Conservation (phyloP, 2,888 invertebrate species). For the Drosophila ustulata region DNA sequence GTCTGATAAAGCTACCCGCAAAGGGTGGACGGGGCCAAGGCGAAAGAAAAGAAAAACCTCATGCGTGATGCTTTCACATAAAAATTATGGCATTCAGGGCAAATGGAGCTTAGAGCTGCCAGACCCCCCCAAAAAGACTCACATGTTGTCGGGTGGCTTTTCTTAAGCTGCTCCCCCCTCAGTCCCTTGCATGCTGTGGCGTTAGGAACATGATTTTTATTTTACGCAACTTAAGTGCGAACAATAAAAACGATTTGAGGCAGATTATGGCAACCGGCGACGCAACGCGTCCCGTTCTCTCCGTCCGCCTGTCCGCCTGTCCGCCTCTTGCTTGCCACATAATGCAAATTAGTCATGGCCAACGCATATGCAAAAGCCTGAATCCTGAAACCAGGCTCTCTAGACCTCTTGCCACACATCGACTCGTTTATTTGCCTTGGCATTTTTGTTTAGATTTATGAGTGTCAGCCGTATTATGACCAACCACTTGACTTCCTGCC, state of each 20-base stretch:
- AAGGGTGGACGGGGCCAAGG: neutral
- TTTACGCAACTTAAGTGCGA: conserved; percentile 85
- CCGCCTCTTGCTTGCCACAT: conserved; percentile 39
- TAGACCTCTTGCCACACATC: neutral
- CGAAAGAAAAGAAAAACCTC: conserved; percentile 29
- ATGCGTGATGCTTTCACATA: conserved; percentile 81
- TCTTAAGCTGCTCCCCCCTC: conserved; percentile 38
- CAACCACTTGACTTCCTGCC: conserved; percentile 81
- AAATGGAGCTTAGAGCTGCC: conserved; percentile 75
- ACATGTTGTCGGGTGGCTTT: conserved; percentile 51
- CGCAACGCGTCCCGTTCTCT: conserved; percentile 42
- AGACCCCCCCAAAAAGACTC: conserved; percentile 38
- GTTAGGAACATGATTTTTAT: conserved; percentile 84
- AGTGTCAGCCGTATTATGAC: conserved; percentile 78
- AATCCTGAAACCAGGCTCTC: neutral
- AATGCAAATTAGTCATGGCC: conserved; percentile 82
- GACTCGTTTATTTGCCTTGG: conserved; percentile 63
- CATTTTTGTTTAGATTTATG: conserved; percentile 79
- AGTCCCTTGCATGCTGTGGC: conserved; percentile 43
- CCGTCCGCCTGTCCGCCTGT: too few species aligned
- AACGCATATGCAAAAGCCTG: conserved; percentile 71
- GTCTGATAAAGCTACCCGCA: conserved; percentile 66
- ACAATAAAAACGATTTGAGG: conserved; percentile 82
- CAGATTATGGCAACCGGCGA: conserved; percentile 74
- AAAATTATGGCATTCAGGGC: conserved; percentile 77